Base-by-base conservation (phyloP, 2,888 invertebrate species). In the Didymodactylos carnosus region DNA sequence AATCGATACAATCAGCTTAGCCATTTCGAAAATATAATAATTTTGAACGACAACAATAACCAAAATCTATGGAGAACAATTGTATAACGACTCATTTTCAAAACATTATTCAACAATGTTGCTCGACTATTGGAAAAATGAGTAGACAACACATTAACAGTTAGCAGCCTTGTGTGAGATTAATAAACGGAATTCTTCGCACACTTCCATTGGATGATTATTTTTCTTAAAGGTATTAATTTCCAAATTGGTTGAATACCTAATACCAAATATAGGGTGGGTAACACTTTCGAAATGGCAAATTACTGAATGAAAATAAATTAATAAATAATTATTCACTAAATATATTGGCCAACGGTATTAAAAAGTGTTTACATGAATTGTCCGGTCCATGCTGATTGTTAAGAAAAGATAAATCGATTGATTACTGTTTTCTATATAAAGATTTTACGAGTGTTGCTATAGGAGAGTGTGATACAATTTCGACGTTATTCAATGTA, bases 201-300 rank as follows among this genome's bases (percentile, higher is more conserved):
- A n/a, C n/a, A n/a, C n/a, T n/a, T n/a, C n/a, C n/a, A n/a, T n/a
- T n/a, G 14, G 72, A 70, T n/a, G n/a, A 46, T 14, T 70, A 29
- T n/a, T 16, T 76, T 78, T 10, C 79, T 87, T n/a, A n/a, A n/a
- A 86, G 87, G 87, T 51, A 84, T 87, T 73, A 87, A 87, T 80
- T 81, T 87, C 53, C 85, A 87, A 27, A 87, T 87, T 49, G 87
- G 87, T 39, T 87, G 87, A n/a, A 87, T 87, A 80, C 86, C 86
- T 70, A 85, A 85, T 77, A 86, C 87, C 23, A 87, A 87, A n/a
- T n/a, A 78, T 85, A 84, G 77, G 80, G 87, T 72, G 87, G 87
- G 79, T 86, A 86, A 78, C 82, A 83, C 40, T 87, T 87, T 80
- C 87, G 87, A 78, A 83, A 82, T 76, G 82, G 81, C 16, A 84